Conservation (phyloP, 2,797 vertebrate genomes). For the Loris lydekkerianus region DNA sequence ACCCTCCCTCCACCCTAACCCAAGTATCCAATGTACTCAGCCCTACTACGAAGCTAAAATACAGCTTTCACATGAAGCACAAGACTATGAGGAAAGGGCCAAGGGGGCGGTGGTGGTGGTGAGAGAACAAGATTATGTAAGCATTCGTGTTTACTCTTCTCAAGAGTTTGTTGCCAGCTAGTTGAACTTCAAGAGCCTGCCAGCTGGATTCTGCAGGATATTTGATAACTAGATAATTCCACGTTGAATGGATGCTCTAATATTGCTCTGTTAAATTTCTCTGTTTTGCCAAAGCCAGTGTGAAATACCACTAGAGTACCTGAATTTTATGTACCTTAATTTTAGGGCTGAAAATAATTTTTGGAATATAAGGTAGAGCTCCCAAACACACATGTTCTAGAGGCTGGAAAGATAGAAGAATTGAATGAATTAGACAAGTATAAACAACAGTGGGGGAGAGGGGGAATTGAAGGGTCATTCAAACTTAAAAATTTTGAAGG, state of each 20-base stretch:
- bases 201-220: background rate
- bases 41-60: too few species aligned
- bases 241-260: background rate
- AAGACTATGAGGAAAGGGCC: too few species aligned
- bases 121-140: background rate
- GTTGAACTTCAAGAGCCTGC: background rate
- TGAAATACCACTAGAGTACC: background rate
- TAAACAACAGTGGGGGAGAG: background rate
- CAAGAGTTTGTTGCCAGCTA: background rate
- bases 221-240: background rate
- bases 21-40: too few species aligned
- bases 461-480: background rate
- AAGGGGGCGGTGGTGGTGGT: background rate
- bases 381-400: background rate
- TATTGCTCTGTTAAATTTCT: constrained; percentile 2
- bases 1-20: too few species aligned
- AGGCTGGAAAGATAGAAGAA: background rate
- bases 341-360: constrained; percentile 22
- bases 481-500: background rate
- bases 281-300: background rate
- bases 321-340: constrained; percentile 14
- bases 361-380: background rate
- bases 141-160: background rate
- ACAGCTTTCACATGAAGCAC: too few species aligned
- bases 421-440: background rate